Evolutionary conservation across 2,797 vertebrate genomes (phyloP), one percentile per base, ranked within the genome.

Genomic region (Euthynnus affinis): DNA sequence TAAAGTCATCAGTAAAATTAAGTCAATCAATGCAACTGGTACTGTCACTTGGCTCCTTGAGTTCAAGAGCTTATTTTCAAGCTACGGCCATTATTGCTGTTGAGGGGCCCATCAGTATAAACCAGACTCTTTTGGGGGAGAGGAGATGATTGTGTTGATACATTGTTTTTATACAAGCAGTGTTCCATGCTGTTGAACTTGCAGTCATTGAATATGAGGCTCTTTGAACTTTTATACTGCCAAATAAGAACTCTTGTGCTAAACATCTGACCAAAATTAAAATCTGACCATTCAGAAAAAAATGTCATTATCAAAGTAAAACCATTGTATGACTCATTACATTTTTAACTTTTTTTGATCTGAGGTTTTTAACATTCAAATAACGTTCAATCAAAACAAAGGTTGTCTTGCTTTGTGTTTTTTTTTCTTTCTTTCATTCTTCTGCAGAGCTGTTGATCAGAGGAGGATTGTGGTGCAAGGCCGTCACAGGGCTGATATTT

Each of bases 401-500:
- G 2, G 5, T 7, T 18, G 0, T 56, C 20, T 59, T 27, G 14
- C 9, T 78, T 46, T 44, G 12, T 22, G 25, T 46, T 74, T 51
- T 76, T 58, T 42, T 22, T 44, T 9, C 20, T 25, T 53, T 20
- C 9, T 3, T 20, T 44, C 7, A 20, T 49, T 71, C 62, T 82
- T 29, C 29, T 61, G 20, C 48, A 58, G 46, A 87, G 40, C 23
- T 12, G 32, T 79, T 65, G 46, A n/a, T 80, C 65, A 2, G 18
- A 25, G 10, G 18, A 80, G 42, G 57, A 46, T 55, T 87, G 82
- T 53, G 78, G 71, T 74, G 46, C 42, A 59, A 23, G 18, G 49
- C n/a, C 9, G 22, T 78, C 67, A 73, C 57, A 76, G 6, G 7
- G 20, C 32, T 80, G 72, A 81, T 87, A 75, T 72, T 73, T 81